Evolutionary conservation across 2,797 vertebrate genomes (phyloP), one percentile per base, ranked within the genome.

Genomic region (Lithobates pipiens): DNA sequence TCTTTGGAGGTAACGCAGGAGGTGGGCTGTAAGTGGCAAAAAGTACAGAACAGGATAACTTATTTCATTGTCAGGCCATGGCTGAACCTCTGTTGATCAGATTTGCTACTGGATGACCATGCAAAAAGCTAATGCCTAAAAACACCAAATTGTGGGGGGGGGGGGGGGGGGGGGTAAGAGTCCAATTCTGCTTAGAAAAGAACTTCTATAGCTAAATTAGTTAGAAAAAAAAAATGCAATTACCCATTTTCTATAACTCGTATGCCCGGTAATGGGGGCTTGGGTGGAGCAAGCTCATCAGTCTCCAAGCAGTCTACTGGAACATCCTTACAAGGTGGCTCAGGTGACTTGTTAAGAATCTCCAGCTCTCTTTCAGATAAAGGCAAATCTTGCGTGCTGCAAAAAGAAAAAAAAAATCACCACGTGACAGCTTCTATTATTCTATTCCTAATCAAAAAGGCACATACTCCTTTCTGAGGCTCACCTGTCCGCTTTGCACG

Each of bases 221-320:
- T 10, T 3, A 8, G 21, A 25, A 46, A 61, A 11, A n/a, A 72
- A 84, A 76, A 13, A n/a, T 72, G n/a, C 4, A 0, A 5, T 85
- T 91, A 95, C 98, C 98, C 98, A 91, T 98, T 97, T 88, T 99
- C 98, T 27, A 97, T 95, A 90, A 99, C 96, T 85, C 98, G 97
- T 79, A 97, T 96, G 88, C 98, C 97, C 21, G 98, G 98, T 80
- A 99, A 94, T 0, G 98, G 98, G 21, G 98, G 98, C 70, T 99
- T 99, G 50, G 98, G 98, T 63, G 98, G 98, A 0, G 98, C 98
- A 0, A 96, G 91, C 70, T 99, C 98, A 83, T 95, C 94, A 75
- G 97, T 96, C 21, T 97, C 96, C 6, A 91, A 89, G 67, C 91
- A 89, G 50, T 98, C 96, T 0, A 94, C 90, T 76, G 95, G 92